Percentiles rank a stretch among this genome's conserved stretches.
These are phyloP conservation scores for Heliopora coerulea DNA, from an alignment of 92 coral and sea anemone species.

Conservation along the genomic window DNA sequence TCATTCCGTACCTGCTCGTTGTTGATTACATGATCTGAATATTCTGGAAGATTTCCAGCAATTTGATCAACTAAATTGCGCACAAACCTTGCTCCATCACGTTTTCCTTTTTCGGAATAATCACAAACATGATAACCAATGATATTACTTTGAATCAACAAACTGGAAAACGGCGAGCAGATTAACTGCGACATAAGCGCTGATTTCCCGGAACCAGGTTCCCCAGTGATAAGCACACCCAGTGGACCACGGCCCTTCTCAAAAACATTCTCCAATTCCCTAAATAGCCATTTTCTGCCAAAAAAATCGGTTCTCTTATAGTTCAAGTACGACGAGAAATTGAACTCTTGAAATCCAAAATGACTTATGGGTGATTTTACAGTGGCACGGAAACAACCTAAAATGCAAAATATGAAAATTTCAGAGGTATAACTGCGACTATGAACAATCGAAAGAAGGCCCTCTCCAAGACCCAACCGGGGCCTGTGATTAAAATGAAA, in stretches of 20 bases:
- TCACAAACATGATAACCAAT: constrained; percentile 83
- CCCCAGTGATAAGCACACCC: constrained; percentile 60
- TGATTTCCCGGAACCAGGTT: constrained; percentile 82
- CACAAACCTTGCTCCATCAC: constrained; percentile 68
- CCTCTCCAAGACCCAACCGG: too few species aligned
- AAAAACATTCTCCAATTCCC: constrained; percentile 48
- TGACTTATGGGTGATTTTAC: constrained; percentile 1
- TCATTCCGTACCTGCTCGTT: constrained; percentile 49
- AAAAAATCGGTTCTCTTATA: constrained; percentile 35
- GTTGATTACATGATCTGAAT: constrained; percentile 41
- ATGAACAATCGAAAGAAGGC: too few species aligned
- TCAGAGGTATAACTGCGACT: too few species aligned
- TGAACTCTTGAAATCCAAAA: constrained; percentile 17
- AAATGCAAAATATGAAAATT: not conserved
- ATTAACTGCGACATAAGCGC: constrained; percentile 72
- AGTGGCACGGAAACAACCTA: constrained; percentile 17
- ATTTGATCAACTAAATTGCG: constrained; percentile 79
- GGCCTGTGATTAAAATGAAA: too few species aligned
- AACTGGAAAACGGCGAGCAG: constrained; percentile 69
- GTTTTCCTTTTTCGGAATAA: constrained; percentile 66
- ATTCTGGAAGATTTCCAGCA: constrained; percentile 52
- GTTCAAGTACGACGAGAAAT: constrained; percentile 10
- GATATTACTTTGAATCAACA: constrained; percentile 60
- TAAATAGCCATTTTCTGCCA: constrained; percentile 64
- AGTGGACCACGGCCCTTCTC: not conserved